Conservation (phyloP, 2,888 invertebrate genomes). For the Patella depressa region DNA sequence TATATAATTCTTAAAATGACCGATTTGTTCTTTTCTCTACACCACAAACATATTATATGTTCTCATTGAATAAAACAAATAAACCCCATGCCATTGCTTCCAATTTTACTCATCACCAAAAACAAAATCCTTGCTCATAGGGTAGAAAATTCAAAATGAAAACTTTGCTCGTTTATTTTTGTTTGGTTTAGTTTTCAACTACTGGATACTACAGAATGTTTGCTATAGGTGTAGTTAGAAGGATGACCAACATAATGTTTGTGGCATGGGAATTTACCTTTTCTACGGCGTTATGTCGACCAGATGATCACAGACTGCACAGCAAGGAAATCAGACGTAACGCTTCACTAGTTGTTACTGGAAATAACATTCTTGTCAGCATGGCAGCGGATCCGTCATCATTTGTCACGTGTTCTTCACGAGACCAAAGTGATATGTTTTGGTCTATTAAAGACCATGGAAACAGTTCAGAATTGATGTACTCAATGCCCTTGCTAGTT, state of each 20-base stretch:
- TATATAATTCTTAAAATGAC: no score
- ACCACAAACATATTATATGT: no score
- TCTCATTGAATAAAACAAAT: no score
- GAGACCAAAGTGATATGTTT: not conserved
- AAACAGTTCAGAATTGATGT: not conserved
- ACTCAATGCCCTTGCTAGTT: not conserved
- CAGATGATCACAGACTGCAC: not conserved
- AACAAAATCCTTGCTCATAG: no score
- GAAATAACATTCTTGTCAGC: not conserved
- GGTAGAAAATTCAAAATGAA: no score
- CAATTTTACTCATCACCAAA: no score
- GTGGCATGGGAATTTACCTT: not conserved
- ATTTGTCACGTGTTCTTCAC: not conserved
- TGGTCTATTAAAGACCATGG: conserved; percentile 10
- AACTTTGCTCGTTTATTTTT: not conserved
- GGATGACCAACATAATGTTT: not conserved
- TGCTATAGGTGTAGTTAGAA: conserved; percentile 1
- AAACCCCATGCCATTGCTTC: no score
- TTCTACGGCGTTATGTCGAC: not conserved
- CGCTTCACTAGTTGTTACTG: not conserved
- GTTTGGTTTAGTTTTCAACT: not conserved
- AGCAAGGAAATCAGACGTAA: not conserved
- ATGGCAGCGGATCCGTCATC: not conserved
- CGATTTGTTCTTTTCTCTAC: no score
- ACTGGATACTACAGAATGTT: not conserved